Conservation (phyloP, 2,113 vertebrate genomes). For the Bufo gargarizans region DNA sequence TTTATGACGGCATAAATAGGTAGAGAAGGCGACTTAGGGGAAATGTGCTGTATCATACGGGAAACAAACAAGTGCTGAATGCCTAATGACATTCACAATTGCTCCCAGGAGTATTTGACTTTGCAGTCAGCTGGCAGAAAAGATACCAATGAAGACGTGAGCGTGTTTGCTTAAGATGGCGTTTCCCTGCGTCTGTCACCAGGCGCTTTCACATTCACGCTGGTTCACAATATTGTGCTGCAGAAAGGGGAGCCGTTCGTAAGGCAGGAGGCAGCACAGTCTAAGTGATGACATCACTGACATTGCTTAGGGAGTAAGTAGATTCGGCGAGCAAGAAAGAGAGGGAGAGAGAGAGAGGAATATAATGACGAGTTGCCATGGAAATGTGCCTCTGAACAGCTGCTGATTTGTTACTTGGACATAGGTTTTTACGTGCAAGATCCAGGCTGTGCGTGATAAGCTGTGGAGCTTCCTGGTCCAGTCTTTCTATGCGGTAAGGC, state of each 20-base stretch:
- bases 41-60: constrained; percentile 58
- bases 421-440: constrained; percentile 86
- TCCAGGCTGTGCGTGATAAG: constrained; percentile 82
- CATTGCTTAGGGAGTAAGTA: constrained; percentile 82
- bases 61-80: constrained; percentile 66
- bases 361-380: constrained; percentile 95
- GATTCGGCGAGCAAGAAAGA: constrained; percentile 71
- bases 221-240: constrained; percentile 50
- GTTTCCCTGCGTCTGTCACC: constrained; percentile 34
- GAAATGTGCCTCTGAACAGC: constrained; percentile 90
- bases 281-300: constrained; percentile 87
- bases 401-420: constrained; percentile 96
- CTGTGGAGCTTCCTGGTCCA: constrained; percentile 95
- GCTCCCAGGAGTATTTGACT: constrained; percentile 75
- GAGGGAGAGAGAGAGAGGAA: constrained; percentile 71
- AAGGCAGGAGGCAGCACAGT: constrained; percentile 69
- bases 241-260: constrained; percentile 66
- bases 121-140: constrained; percentile 72
- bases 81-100: constrained; percentile 69
- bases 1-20: neutral
- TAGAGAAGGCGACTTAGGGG: neutral
- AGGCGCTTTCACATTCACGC: constrained; percentile 15
- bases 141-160: constrained; percentile 65
- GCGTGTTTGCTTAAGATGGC: constrained; percentile 53
- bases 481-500: constrained; percentile 93